Evolutionary conservation across 2,888 invertebrate genomes (phyloP).

Genomic region (Laothoe populi): DNA sequence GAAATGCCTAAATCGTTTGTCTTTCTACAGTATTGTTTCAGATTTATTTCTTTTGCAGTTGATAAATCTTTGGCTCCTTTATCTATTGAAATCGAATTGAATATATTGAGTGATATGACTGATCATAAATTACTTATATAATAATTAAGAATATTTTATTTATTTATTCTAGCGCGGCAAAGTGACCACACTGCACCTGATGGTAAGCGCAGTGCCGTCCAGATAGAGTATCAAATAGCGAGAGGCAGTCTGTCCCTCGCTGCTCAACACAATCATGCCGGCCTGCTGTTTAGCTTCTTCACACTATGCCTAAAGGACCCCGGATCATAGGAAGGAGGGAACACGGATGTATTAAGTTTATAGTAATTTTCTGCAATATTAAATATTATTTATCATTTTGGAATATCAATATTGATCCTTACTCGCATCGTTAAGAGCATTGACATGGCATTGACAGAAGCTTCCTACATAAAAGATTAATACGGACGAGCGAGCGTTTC

Average conservation of each 20-base stretch:
- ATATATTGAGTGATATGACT: no score
- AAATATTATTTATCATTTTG: constrained; percentile 45
- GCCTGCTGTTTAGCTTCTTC: no score
- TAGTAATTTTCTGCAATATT: constrained; percentile 32
- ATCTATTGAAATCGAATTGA: background rate
- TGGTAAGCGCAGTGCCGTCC: no score
- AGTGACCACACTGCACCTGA: no score
- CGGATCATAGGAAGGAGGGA: no score
- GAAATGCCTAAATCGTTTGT: constrained; percentile 36
- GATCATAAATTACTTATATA: no score
- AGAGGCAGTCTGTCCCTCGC: no score
- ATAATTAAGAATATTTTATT: no score
- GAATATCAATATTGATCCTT: constrained; percentile 63
- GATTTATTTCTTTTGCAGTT: background rate
- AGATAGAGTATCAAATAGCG: no score
- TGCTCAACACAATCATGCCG: no score
- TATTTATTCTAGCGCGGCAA: no score
- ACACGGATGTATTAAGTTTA: constrained; percentile 17
- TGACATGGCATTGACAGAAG: constrained; percentile 39
- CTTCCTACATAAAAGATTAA: constrained; percentile 48
- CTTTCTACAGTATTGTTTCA: constrained; percentile 2
- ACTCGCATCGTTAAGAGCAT: constrained; percentile 44
- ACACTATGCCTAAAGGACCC: no score
- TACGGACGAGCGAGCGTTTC: constrained; percentile 28
- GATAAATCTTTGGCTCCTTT: constrained; percentile 3